A percentile compares a stretch with the other conserved stretches of the same genome.
Evolutionary conservation across 2,888 invertebrate genomes (phyloP).

Genomic region (Oscheius myriophilus): DNA sequence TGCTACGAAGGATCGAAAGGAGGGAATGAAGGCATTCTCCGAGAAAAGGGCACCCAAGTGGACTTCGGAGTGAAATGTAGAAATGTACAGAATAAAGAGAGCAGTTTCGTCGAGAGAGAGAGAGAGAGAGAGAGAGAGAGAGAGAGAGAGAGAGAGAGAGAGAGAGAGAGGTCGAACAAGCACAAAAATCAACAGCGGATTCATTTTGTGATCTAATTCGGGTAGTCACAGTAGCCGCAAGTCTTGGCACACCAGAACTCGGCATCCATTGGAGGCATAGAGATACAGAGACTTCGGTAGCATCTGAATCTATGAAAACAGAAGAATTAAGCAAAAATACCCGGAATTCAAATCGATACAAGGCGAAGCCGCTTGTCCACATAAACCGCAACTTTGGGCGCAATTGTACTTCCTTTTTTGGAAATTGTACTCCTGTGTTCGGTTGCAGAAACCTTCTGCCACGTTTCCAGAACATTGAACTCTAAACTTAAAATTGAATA

Average conservation of each 20-base stretch:
- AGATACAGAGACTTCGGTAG: background rate
- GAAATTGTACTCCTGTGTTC: conserved; percentile 6
- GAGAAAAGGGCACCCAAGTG: conserved; percentile 92
- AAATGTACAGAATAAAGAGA: no score
- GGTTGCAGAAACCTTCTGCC: conserved; percentile 14
- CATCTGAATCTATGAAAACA: conserved; percentile 1
- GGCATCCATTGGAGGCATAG: conserved; percentile 24
- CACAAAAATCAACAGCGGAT: no score
- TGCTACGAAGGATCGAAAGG: conserved; percentile 91
- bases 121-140: no score
- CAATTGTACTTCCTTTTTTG: conserved; percentile 21
- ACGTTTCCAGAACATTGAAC: conserved; percentile 9
- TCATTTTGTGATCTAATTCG: conserved; percentile 13
- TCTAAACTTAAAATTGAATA: conserved; percentile 14
- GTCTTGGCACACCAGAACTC: conserved; percentile 41
- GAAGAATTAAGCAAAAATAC: background rate
- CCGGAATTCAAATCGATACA: conserved; percentile 10
- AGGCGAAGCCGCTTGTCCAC: conserved; percentile 14
- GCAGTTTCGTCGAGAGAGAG: no score
- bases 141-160: no score
- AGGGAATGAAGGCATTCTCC: conserved; percentile 96
- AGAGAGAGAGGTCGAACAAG: no score
- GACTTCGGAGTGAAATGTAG: conserved; percentile 69
- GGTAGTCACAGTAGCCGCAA: conserved; percentile 43
- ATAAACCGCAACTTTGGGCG: conserved; percentile 7